Percentiles rank a stretch among this genome's conserved stretches.
These are phyloP conservation scores for Spodoptera frugiperda DNA, from an alignment of 1,140 invertebrate species.

Conservation along the genomic window DNA sequence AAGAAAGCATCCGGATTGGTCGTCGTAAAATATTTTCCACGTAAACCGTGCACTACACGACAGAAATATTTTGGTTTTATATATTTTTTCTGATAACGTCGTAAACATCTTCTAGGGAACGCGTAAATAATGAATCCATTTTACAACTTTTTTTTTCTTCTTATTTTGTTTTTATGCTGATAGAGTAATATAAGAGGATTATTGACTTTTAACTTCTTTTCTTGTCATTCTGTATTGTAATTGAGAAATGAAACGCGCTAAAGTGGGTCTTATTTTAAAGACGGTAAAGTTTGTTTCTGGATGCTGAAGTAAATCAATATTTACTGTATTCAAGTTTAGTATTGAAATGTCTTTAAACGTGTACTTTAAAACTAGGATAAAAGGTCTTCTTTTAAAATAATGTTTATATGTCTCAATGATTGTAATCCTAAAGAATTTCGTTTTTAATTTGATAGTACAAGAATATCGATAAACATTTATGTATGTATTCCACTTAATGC, in stretches of 20 bases:
- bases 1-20: constrained; percentile 7
- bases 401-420: no score
- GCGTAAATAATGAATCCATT: constrained; percentile 27
- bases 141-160: constrained; percentile 31
- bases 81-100: constrained; percentile 34
- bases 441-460: no score
- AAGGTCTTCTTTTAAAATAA: no score
- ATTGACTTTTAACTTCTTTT: constrained; percentile 8
- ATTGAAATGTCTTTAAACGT: no score
- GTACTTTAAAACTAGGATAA: no score
- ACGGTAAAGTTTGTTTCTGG: neutral
- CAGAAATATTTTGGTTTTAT: constrained; percentile 36
- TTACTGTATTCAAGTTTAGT: no score
- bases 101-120: constrained; percentile 19
- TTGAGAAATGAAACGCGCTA: neutral
- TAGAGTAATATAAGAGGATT: neutral
- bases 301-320: no score
- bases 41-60: constrained; percentile 15
- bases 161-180: constrained; percentile 29
- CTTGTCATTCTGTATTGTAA: neutral
- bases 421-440: no score
- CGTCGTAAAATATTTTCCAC: constrained; percentile 24
- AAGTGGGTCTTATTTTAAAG: neutral
- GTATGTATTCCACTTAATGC: no score
- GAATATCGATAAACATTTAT: no score